Base-by-base conservation (phyloP, 2,797 vertebrate genomes). In the Alosa sapidissima region DNA sequence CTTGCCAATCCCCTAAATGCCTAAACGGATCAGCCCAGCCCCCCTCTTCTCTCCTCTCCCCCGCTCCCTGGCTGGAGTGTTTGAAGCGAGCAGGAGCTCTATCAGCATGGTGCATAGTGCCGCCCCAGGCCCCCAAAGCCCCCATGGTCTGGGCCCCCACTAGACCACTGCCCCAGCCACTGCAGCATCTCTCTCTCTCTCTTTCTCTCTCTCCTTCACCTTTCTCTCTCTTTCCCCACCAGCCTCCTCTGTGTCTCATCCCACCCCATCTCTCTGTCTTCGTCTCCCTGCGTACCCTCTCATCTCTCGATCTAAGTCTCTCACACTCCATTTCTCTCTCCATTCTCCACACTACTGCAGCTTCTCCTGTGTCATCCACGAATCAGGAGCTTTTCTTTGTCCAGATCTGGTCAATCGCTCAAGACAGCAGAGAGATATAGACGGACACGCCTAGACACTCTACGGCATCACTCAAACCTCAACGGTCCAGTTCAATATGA, bases 21-120 rank as follows among this genome's bases (percentile, higher is more conserved):
- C 87, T 87, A 91, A 93, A 89, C 92, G 91, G 92, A 88, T 60
- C 83, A 55, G 85, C 87, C 87, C 90, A 92, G 92, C 91, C 92
- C 92, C 90, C 19, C 58, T 7, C 5, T 19, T 21, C 19, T 19
- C 19, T 21, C 58, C 54, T 19, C 54, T 19, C 54, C 54, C 14
- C 88, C 88, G 87, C 65, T 54, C 88, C 87, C 88, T 84, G 3
- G 36, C 36, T 36, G 36, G 68, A 75, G 68, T 75, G 68, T 75
- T 75, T 75, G 68, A 75, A 75, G 68, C 36, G 13, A 75, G 68
- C 68, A 41, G 62, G 62, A 47, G 49, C 65, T 52, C 83, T 84
- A 48, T 72, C 83, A 51, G 60, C 68, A 9, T 84, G 45, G n/a
- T 49, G 41, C 58, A 19, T 60, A 16, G n/a, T 68, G 58, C 16